phyloP scores from a whole-genome alignment of 2,888 invertebrate genomes.

The Sycophila texana region DNA sequence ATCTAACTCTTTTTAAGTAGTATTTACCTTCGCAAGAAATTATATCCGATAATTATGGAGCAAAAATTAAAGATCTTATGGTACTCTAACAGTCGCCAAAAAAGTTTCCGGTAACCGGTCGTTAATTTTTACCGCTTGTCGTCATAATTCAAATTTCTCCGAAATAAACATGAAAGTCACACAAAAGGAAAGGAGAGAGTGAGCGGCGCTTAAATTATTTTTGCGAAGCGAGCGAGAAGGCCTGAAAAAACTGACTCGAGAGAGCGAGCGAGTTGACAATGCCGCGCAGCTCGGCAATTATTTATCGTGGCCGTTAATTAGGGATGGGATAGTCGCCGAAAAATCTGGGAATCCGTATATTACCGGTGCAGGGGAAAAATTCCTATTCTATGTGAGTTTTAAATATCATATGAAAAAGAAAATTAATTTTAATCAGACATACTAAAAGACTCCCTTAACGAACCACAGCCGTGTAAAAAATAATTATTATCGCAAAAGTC shows the following conservation, averaged over 20 bases:
- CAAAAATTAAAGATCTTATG: not conserved
- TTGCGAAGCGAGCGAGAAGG: slow-evolving; percentile 25
- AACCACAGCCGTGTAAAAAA: too few relatives aligned
- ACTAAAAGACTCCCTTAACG: not conserved
- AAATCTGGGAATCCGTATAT: not conserved
- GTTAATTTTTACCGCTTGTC: slow-evolving; percentile 35
- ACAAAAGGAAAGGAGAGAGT: slow-evolving; percentile 22
- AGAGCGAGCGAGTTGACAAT: slow-evolving; percentile 60
- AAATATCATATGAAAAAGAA: too few relatives aligned
- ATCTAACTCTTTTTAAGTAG: too few relatives aligned
- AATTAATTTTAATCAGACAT: not conserved
- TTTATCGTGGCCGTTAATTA: slow-evolving; percentile 71
- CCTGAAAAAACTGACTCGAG: slow-evolving; percentile 54
- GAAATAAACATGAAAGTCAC: slow-evolving; percentile 39
- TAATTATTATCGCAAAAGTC: too few relatives aligned
- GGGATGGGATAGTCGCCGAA: slow-evolving; percentile 50
- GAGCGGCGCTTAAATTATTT: slow-evolving; percentile 34
- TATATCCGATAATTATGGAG: not conserved
- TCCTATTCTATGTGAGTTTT: too few relatives aligned
- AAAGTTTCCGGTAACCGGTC: too few relatives aligned
- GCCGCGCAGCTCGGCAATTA: slow-evolving; percentile 65
- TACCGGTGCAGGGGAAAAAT: slow-evolving; percentile 25
- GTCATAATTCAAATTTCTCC: slow-evolving; percentile 35
- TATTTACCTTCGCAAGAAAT: too few relatives aligned
- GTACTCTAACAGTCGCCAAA: not conserved